Conservation (phyloP, 2,888 invertebrate genomes). For the Lithophane socia region DNA sequence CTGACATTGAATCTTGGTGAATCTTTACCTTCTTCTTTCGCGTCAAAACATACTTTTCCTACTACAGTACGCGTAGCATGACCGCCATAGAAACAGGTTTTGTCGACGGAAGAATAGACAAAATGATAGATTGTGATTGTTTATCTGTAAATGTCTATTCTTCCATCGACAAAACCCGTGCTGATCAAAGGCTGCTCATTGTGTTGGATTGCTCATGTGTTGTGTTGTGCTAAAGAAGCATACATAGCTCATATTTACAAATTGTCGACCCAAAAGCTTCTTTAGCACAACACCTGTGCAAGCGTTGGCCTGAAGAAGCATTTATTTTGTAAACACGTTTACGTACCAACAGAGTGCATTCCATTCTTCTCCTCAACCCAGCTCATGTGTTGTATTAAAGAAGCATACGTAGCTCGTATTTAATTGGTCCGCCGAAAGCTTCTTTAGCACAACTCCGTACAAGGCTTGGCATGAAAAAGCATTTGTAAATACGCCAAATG, state of each 20-base stretch:
- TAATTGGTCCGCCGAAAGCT: not conserved
- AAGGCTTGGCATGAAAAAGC: not conserved
- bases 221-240: not conserved
- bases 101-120: too few species aligned
- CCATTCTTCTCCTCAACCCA: not conserved
- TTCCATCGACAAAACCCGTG: too few species aligned
- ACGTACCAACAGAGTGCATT: not conserved
- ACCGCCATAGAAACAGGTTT: too few species aligned
- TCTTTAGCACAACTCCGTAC: not conserved
- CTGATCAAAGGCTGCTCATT: not conserved
- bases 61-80: too few species aligned
- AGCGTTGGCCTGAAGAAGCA: not conserved
- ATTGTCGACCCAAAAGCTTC: not conserved
- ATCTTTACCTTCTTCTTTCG: conserved; percentile 1
- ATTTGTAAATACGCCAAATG: not conserved
- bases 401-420: not conserved
- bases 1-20: not conserved
- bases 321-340: not conserved
- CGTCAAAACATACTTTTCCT: not conserved
- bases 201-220: not conserved
- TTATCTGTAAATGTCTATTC: too few species aligned
- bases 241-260: not conserved
- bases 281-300: not conserved
- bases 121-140: too few species aligned
- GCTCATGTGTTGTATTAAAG: not conserved